These are phyloP conservation scores for Melanaphis sacchari DNA, from an alignment of 1,140 invertebrate genomes.

Conservation along the genomic window DNA sequence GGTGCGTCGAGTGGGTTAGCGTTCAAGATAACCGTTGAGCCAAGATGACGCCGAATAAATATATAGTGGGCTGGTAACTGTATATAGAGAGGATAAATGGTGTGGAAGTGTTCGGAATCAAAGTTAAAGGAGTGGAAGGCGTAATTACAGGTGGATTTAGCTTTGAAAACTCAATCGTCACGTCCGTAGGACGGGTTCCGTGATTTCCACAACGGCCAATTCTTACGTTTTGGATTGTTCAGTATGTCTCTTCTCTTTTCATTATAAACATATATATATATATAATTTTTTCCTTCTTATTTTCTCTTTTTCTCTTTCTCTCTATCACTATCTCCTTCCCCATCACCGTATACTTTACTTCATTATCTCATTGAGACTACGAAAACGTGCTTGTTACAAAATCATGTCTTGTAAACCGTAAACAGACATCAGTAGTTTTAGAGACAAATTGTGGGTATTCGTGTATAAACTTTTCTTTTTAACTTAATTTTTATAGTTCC, in stretches of 20 bases:
- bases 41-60: not conserved
- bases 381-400: not conserved
- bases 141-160: constrained; percentile 55
- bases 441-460: not conserved
- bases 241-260: not conserved
- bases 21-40: too few relatives aligned
- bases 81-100: not conserved
- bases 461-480: not conserved
- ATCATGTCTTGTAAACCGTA: not conserved
- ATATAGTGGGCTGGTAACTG: too few relatives aligned
- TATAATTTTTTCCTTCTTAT: not conserved
- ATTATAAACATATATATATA: not conserved
- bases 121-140: not conserved
- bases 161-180: constrained; percentile 54
- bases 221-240: not conserved
- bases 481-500: not conserved
- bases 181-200: constrained; percentile 23
- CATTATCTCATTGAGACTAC: not conserved
- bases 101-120: not conserved
- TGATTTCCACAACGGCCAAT: constrained; percentile 43
- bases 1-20: not conserved
- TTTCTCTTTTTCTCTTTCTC: not conserved
- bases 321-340: not conserved
- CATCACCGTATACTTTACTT: not conserved
- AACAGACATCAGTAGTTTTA: not conserved